phyloP scores from a whole-genome alignment of 2,797 vertebrate species.

The Simalia tracyae region DNA sequence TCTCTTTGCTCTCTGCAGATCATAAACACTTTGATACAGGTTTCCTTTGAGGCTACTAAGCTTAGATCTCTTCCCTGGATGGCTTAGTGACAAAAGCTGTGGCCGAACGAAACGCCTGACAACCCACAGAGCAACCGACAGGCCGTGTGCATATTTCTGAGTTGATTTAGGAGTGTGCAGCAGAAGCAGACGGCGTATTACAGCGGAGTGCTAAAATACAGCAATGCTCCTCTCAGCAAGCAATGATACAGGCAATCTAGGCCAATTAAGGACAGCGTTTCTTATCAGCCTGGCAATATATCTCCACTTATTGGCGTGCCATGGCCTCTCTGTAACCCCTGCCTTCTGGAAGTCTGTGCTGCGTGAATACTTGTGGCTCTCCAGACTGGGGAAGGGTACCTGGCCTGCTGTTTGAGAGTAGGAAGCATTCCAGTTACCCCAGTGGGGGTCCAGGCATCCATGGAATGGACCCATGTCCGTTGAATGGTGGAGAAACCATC shows the following conservation, averaged over 20 bases:
- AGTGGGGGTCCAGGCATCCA: not conserved
- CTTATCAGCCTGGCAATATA: conserved; percentile 28
- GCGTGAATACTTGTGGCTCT: not conserved
- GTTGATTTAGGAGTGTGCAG: conserved; percentile 28
- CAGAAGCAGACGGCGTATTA: conserved; percentile 33
- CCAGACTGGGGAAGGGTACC: not conserved
- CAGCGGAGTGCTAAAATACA: conserved; percentile 17
- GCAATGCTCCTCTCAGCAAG: conserved; percentile 16
- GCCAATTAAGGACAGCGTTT: conserved; percentile 42
- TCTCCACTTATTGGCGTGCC: conserved; percentile 16
- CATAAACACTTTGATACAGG: not conserved
- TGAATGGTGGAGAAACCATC: not conserved
- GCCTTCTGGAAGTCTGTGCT: not conserved
- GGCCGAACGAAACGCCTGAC: conserved; percentile 1
- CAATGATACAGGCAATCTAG: conserved; percentile 37
- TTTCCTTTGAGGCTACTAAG: not conserved
- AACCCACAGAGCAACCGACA: not conserved
- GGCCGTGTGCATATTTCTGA: conserved; percentile 2
- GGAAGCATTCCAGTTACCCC: not conserved
- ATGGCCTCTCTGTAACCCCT: conserved; percentile 20
- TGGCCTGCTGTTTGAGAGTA: not conserved
- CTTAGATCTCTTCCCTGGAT: not conserved
- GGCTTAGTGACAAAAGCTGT: not conserved
- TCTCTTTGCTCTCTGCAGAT: not conserved
- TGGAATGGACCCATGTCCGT: not conserved